phyloP scores from a whole-genome alignment of 2,888 invertebrate genomes.

The Pegoplata infirma region DNA sequence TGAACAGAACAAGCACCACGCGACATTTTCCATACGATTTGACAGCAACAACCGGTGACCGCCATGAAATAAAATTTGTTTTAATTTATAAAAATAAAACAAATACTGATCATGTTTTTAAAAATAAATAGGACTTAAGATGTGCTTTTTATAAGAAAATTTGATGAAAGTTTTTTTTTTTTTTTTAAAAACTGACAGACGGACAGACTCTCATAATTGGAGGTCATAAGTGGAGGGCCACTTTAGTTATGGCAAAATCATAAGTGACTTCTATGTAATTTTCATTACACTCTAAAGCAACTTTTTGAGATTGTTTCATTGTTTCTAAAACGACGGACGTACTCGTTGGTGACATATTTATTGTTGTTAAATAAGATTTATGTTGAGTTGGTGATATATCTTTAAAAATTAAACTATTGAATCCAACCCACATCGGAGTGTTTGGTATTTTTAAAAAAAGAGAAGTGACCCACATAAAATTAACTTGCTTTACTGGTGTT shows the following conservation, averaged over 20 bases:
- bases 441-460: conserved; percentile 6
- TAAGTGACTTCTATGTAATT: background rate
- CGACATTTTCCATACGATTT: no score
- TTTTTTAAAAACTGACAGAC: no score
- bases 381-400: background rate
- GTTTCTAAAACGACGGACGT: background rate
- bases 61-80: no score
- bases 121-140: no score
- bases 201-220: no score
- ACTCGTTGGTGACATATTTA: conserved; percentile 7
- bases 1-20: no score
- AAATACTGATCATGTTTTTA: no score
- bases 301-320: background rate
- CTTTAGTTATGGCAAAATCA: background rate
- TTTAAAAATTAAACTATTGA: conserved; percentile 7
- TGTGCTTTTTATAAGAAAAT: no score
- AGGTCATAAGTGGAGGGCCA: background rate
- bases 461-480: conserved; percentile 1
- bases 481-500: no score
- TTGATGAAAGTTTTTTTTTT: no score
- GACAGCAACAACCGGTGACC: no score
- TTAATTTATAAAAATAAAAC: no score
- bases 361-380: conserved; percentile 5
- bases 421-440: conserved; percentile 13
- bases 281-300: background rate